Base-by-base conservation (phyloP, 2,797 vertebrate species). In the Tinamus major region DNA sequence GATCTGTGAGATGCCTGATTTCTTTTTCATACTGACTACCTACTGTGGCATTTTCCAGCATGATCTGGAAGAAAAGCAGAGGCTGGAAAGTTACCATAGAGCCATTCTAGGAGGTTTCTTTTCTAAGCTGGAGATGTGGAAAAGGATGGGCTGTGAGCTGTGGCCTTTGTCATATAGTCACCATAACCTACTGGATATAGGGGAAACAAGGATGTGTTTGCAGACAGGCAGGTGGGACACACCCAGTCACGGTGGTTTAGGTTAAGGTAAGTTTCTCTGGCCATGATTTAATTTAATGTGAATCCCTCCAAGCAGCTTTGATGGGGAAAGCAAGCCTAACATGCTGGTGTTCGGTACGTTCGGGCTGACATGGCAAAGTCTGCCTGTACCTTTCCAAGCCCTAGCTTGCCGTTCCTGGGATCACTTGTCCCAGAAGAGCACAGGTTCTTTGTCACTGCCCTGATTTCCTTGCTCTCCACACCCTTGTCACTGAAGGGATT, bases 391-490 rank as follows among this genome's bases (percentile, higher is more conserved):
- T 77, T 39, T 85, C 70, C 39, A 67, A 19, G 15, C 85, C 48
- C 24, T 70, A 77, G 37, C n/a, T 76, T 3, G 1, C 10, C 75
- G 8, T 84, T 80, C 85, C 82, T 93, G 89, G 67, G 79, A 75
- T 81, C 0, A 0, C 3, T 84, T 81, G 48, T 74, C 68, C 51
- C 75, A 86, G 41, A 93, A 24, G 16, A 81, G 49, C 11, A 5
- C 5, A 35, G 49, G 33, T 44, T 44, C 78, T 79, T 90, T 35
- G 29, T 85, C 56, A 68, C 23, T 93, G 58, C 64, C 20, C 61
- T 82, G 39, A 79, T 84, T 95, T 90, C 68, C 75, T 75, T 91
- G 33, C 41, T 94, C 68, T 90, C 53, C 78, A 86, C 19, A 23
- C 26, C 53, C 51, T 29, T 93, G 67, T 86, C 84, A 49, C 27